phyloP scores from a whole-genome alignment of 2,797 vertebrate species.

The Cephalopachus bancanus region DNA sequence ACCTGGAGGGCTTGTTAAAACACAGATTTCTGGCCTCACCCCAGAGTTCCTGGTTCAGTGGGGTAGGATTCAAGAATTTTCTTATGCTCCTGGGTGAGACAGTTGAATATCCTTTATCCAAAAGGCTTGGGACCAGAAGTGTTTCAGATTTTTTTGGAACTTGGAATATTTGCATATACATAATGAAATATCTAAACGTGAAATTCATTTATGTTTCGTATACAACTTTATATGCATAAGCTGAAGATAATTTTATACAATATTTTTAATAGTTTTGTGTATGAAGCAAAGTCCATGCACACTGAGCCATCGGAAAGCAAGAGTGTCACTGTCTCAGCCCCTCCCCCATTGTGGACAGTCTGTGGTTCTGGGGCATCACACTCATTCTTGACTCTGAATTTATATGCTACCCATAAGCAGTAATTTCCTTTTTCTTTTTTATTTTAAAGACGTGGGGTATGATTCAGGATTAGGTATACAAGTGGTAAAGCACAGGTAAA shows the following conservation, averaged over 20 bases:
- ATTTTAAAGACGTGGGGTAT: too few species aligned
- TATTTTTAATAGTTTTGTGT: background rate
- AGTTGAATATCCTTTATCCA: background rate
- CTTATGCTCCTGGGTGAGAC: background rate
- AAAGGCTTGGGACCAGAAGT: background rate
- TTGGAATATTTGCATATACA: background rate
- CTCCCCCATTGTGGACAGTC: background rate
- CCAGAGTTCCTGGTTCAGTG: background rate
- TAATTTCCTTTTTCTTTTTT: too few species aligned
- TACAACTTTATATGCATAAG: too few species aligned
- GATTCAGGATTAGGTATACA: too few species aligned
- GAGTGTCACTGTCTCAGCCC: background rate
- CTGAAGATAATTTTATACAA: background rate
- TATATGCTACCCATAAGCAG: background rate
- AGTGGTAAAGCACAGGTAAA: too few species aligned
- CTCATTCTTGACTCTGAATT: background rate
- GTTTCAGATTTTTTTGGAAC: background rate
- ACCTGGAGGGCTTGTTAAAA: background rate
- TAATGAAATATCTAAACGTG: background rate
- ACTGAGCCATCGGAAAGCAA: background rate
- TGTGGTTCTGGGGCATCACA: background rate
- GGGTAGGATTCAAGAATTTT: background rate
- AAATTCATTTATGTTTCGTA: too few species aligned
- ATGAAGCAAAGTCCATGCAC: background rate
- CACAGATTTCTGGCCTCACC: background rate